Evolutionary conservation across 2,113 vertebrate species (phyloP).

Genomic region (Piprites chloris): DNA sequence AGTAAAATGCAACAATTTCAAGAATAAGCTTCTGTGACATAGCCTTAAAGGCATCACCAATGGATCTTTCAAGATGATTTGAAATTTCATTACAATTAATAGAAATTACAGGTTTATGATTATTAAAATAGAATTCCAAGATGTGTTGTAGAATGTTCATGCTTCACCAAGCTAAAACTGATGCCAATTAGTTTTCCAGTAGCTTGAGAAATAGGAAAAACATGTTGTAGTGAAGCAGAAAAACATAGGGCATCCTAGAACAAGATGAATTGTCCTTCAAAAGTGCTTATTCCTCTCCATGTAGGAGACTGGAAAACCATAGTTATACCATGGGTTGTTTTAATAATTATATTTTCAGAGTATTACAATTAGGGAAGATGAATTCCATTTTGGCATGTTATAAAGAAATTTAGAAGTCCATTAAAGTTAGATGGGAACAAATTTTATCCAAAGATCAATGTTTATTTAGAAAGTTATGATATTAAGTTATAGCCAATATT

Average conservation of each 20-base stretch:
- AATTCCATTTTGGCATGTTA: neutral
- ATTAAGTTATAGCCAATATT: neutral
- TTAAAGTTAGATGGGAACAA: neutral
- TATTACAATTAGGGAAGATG: neutral
- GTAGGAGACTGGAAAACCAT: neutral
- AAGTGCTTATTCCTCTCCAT: neutral
- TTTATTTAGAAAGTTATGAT: neutral
- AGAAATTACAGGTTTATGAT: neutral
- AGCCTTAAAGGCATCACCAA: neutral
- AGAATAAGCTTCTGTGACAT: neutral
- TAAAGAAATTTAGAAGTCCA: neutral
- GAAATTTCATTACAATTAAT: neutral
- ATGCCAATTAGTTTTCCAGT: neutral
- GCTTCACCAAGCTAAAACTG: neutral
- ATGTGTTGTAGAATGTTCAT: neutral
- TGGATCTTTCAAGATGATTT: neutral
- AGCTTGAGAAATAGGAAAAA: neutral
- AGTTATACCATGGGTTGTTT: neutral
- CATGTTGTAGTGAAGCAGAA: neutral
- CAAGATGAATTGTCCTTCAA: neutral
- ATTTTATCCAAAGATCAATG: neutral
- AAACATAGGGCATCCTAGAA: neutral
- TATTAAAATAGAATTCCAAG: neutral
- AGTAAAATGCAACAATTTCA: neutral
- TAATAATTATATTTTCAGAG: neutral